Evolutionary conservation across 2,113 vertebrate species (phyloP).

Genomic region (Sapayoa aenigma): DNA sequence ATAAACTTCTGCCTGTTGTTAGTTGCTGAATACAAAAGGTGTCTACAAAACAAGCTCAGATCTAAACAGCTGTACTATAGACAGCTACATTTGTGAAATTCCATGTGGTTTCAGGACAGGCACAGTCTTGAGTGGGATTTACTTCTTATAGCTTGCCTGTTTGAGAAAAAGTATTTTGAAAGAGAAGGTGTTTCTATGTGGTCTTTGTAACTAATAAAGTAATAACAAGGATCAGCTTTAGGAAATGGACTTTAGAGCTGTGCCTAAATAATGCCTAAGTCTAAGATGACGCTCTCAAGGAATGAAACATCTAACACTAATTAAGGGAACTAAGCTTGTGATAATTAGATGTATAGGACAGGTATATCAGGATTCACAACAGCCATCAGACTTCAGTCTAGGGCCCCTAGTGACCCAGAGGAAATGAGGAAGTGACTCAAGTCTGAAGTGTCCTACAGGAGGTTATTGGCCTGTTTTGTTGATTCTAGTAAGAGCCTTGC

Average conservation of each 20-base stretch:
- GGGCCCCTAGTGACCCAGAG: neutral
- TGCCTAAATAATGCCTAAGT: neutral
- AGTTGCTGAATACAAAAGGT: neutral
- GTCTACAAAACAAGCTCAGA: neutral
- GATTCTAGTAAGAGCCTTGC: neutral
- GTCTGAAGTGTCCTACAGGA: neutral
- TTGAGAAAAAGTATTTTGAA: neutral
- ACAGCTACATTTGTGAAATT: neutral
- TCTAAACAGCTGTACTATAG: neutral
- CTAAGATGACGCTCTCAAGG: neutral
- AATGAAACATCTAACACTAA: neutral
- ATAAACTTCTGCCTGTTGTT: neutral
- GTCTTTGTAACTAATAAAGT: neutral
- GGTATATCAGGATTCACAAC: neutral
- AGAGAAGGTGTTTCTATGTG: neutral
- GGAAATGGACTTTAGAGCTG: neutral
- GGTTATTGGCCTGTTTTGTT: neutral
- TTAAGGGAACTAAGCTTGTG: neutral
- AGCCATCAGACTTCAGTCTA: neutral
- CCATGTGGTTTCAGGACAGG: neutral
- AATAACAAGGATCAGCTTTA: neutral
- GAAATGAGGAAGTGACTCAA: neutral
- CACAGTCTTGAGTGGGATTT: neutral
- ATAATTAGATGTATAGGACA: neutral
- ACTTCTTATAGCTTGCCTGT: neutral